Base-by-base conservation (phyloP, 2,888 invertebrate species). In the Nomada goodeniana region DNA sequence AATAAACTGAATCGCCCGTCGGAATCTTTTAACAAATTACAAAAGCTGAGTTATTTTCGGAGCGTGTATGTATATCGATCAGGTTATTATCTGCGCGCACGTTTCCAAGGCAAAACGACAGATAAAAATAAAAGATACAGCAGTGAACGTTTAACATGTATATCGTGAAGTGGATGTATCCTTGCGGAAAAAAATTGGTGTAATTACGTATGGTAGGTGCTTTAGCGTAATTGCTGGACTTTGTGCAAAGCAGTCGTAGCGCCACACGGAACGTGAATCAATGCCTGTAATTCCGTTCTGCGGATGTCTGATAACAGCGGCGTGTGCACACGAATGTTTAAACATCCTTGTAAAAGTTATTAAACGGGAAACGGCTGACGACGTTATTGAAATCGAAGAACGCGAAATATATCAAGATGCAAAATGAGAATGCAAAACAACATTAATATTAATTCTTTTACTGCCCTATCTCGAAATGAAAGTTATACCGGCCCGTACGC, bases 151-250 rank as follows among this genome's bases (percentile, higher is more conserved):
- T 74, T 52, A 47, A 60, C 47, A 59, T 57, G 53, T 59, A 50
- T 42, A 18, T 29, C 52, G 23, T 26, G 44, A 64, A 64, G 47
- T 44, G 20, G 23, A 50, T 59, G 47, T 47, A 50, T 18, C 42
- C 57, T 9, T 53, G 29, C 50, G 67, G 59, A 64, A 47, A 84
- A 78, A 78, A 78, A 72, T 71, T 36, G 20, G 52, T 47, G 53
- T 70, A 70, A 55, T 73, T 73, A 47, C 59, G 29, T 63, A 0
- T 7, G 84, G 76, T 76, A 74, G 80, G 73, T 76, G 76, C 59
- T 44, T 67, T 50, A 70, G 70, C 65, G 79, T 83, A 83, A 84
- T 79, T 84, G 83, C 70, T 60, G 44, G 73, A 65, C 61, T 84
- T 84, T 68, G 70, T 73, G 55, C 64, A 44, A 81, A 74, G 71